Evolutionary conservation across 2,113 vertebrate species (phyloP).

Genomic region (Phalacrocorax brasilianus): DNA sequence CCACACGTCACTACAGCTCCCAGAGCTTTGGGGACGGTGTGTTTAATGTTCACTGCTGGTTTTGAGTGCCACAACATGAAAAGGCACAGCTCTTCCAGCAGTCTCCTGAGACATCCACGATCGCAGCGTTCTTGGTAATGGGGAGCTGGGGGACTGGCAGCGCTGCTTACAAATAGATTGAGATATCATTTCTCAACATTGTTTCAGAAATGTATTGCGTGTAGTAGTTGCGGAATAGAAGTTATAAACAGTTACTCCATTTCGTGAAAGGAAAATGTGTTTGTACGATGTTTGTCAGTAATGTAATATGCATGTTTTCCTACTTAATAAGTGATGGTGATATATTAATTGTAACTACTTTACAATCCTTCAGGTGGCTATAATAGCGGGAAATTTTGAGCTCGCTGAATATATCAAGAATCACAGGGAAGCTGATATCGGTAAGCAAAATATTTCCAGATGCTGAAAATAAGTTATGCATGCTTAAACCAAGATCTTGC

Average conservation of each 20-base stretch:
- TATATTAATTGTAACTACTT: background rate
- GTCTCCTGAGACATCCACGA: background rate
- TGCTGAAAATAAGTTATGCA: background rate
- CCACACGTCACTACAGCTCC: background rate
- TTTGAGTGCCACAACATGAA: background rate
- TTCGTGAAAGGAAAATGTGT: background rate
- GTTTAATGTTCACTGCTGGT: background rate
- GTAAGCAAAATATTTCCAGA: slow-evolving; percentile 73
- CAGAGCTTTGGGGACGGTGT: background rate
- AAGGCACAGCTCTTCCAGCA: background rate
- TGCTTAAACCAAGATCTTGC: background rate
- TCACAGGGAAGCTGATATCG: slow-evolving; percentile 90
- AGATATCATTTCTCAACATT: background rate
- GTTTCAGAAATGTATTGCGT: background rate
- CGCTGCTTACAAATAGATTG: background rate
- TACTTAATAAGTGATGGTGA: background rate
- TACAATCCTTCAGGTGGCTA: slow-evolving; percentile 86
- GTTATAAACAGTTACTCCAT: background rate
- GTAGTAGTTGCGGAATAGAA: background rate
- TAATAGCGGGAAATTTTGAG: slow-evolving; percentile 96
- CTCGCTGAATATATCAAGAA: slow-evolving; percentile 95
- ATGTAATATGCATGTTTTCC: background rate
- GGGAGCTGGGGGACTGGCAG: background rate
- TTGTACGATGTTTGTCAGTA: background rate
- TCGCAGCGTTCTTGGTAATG: background rate